A percentile compares a stretch with the other conserved stretches of the same genome.
These are phyloP conservation scores for Pelvicachromis taeniatus DNA, from an alignment of 2,113 vertebrate genomes.

Conservation along the genomic window DNA sequence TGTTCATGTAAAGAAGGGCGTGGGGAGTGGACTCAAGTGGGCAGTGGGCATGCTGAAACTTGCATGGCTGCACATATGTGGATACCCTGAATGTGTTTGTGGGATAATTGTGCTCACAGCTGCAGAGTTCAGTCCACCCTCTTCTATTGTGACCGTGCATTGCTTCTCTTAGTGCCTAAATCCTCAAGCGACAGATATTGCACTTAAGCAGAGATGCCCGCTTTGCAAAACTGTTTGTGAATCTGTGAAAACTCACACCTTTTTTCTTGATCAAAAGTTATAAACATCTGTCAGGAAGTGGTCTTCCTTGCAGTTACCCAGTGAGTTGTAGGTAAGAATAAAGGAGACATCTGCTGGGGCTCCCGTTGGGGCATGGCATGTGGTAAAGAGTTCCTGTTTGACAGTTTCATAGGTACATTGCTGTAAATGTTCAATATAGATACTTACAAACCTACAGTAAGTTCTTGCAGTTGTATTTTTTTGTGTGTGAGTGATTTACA, in stretches of 20 bases:
- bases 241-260: not conserved
- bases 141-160: not conserved
- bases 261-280: not conserved
- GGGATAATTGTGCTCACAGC: not conserved
- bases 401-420: not conserved
- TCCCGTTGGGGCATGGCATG: not conserved
- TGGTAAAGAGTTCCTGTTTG: not conserved
- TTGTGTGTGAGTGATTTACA: not conserved
- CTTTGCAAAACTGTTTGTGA: not conserved
- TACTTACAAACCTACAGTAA: not conserved
- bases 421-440: not conserved
- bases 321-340: not conserved
- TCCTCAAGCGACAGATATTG: not conserved
- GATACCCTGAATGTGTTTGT: not conserved
- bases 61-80: not conserved
- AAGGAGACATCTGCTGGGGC: not conserved
- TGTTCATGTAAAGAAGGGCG: not conserved
- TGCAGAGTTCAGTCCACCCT: not conserved
- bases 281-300: slow-evolving; percentile 20
- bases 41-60: slow-evolving; percentile 15
- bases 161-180: not conserved
- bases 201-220: not conserved
- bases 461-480: not conserved
- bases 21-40: not conserved
- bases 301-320: not conserved